phyloP scores from a whole-genome alignment of 2,888 invertebrate species.

The Teleogryllus oceanicus region DNA sequence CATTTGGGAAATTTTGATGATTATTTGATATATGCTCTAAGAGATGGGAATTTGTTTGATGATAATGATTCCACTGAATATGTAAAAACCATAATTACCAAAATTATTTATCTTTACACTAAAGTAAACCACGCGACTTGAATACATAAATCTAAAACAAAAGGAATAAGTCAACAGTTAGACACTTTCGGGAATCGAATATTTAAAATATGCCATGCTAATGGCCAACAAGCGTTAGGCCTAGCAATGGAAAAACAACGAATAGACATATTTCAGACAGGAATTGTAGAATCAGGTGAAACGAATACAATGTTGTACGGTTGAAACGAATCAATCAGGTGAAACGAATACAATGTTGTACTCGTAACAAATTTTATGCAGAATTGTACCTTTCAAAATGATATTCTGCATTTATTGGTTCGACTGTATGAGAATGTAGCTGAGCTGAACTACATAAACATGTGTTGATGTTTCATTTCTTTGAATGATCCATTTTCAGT shows the following conservation, averaged over 20 bases:
- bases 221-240: constrained; percentile 94
- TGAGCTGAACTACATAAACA: constrained; percentile 95
- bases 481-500: constrained; percentile 91
- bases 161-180: constrained; percentile 73
- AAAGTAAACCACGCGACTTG: constrained; percentile 75
- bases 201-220: constrained; percentile 93
- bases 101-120: constrained; percentile 96
- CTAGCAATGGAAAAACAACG: constrained; percentile 93
- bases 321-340: constrained; percentile 73
- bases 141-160: constrained; percentile 56
- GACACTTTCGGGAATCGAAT: constrained; percentile 94
- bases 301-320: constrained; percentile 68
- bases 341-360: constrained; percentile 67
- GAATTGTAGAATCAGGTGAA: constrained; percentile 75
- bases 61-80: constrained; percentile 92
- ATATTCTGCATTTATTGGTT: constrained; percentile 83
- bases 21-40: constrained; percentile 91
- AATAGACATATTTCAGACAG: constrained; percentile 93
- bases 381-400: constrained; percentile 87
- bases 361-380: constrained; percentile 95
- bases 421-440: constrained; percentile 83
- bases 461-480: constrained; percentile 97
- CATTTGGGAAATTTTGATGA: constrained; percentile 96
- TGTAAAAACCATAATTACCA: constrained; percentile 93
- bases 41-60: constrained; percentile 92